Base-by-base conservation (phyloP, 1,140 invertebrate genomes). In the Thaumatotibia leucotreta region DNA sequence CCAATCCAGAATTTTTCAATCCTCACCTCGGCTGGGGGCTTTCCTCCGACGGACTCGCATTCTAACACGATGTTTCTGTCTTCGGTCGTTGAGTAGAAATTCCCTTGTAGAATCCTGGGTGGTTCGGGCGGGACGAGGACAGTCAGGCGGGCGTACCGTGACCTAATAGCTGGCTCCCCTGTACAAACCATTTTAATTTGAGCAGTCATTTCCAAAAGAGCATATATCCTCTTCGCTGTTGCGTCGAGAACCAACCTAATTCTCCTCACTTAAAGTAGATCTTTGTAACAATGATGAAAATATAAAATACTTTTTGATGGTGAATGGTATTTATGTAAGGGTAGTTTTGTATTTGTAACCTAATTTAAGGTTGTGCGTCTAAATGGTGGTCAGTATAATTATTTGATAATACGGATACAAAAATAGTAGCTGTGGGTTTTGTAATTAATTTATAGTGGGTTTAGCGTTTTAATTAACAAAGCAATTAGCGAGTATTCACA, bases 1-100 rank as follows among this genome's bases (percentile, higher is more conserved):
- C 52, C 62, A 63, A 64, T 64, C 39, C 33, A 69, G 61, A 61
- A 27, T 24, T 63, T 33, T 50, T 39, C 39, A 64, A 52, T 68
- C 80, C 92, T 94, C 93, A 96, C 96, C 94, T 97, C 96, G 9
- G 97, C 97, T 0, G 97, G 95, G 14, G 98, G 98, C 86, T 98
- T 98, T 45, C 97, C 97, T 22, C 95, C 97, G 65, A 94, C 92
- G 67, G 97, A 98, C 29, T 97, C 93, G 88, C 98, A 99, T 76
- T 97, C 97, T 77, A 99, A 92, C 84, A 97, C 96, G 58, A 98
- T 95, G 76, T 96, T 95, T 69, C 95, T 94, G 86, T 98, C 97
- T 84, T 98, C 97, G 0, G 96, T 97, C 29, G 96, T 97, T 45
- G 95, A 93, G 72, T 97, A 93, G 76, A 94, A 94, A 73, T 78